These are phyloP conservation scores for Sturmia bella DNA, from an alignment of 2,888 invertebrate species.

Conservation along the genomic window DNA sequence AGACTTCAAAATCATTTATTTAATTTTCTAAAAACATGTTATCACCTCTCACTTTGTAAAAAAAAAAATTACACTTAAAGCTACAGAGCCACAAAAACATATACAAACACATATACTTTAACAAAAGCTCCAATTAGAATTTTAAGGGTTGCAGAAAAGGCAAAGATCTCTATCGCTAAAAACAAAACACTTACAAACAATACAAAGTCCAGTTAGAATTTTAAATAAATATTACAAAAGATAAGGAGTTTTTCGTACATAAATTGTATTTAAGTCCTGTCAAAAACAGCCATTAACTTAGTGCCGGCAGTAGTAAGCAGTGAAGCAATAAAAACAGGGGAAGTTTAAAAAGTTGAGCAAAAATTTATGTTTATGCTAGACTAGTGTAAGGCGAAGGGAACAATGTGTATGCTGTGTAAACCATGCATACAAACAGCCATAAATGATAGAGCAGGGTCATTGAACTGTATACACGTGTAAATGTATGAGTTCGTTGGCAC, in stretches of 20 bases:
- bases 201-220: conserved; percentile 42
- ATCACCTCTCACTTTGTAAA: conserved; percentile 3
- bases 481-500: too few species aligned
- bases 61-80: background rate
- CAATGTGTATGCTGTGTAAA: conserved; percentile 11
- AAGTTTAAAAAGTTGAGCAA: conserved; percentile 33
- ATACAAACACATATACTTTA: background rate
- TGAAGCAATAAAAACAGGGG: conserved; percentile 30
- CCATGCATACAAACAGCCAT: background rate
- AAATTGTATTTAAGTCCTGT: conserved; percentile 59
- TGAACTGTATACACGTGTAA: conserved; percentile 46
- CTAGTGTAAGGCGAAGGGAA: conserved; percentile 10
- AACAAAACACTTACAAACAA: background rate
- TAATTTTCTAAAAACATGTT: background rate
- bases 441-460: conserved; percentile 33
- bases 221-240: conserved; percentile 11
- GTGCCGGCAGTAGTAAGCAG: conserved; percentile 1
- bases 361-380: conserved; percentile 37
- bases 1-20: conserved; percentile 17
- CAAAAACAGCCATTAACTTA: conserved; percentile 42
- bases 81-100: background rate
- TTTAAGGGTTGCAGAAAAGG: conserved; percentile 38
- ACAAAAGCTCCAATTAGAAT: conserved; percentile 22
- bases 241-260: conserved; percentile 4
- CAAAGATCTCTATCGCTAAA: conserved; percentile 6